These are phyloP conservation scores for Ganaspis brasiliensis DNA, from an alignment of 2,888 invertebrate species.

Conservation along the genomic window DNA sequence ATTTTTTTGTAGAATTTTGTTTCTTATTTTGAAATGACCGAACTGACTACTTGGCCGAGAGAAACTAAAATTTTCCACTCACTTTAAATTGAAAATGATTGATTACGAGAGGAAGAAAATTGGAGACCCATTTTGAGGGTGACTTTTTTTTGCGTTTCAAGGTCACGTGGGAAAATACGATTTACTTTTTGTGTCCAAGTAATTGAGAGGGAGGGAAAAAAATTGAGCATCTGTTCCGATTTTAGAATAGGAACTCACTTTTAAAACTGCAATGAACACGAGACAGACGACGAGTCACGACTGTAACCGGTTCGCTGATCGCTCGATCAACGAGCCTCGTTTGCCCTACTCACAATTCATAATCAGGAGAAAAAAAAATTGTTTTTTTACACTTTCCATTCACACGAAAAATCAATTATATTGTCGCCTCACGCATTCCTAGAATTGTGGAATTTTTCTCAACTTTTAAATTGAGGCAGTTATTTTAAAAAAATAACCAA, in stretches of 20 bases:
- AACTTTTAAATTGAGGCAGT: too few species aligned
- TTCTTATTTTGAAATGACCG: neutral
- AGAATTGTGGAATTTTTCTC: neutral
- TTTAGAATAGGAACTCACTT: constrained; percentile 1
- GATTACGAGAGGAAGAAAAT: neutral
- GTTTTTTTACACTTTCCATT: neutral
- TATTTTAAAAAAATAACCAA: too few species aligned
- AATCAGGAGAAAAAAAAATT: constrained; percentile 4
- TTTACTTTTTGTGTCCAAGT: neutral
- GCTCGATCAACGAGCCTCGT: constrained; percentile 32
- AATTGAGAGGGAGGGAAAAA: neutral
- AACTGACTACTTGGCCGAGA: neutral
- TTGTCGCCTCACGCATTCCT: too few species aligned
- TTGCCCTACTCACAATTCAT: constrained; percentile 30
- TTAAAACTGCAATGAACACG: constrained; percentile 19
- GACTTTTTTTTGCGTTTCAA: neutral
- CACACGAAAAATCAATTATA: too few species aligned
- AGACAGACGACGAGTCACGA: constrained; percentile 31
- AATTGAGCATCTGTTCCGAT: constrained; percentile 18
- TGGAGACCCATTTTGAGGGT: neutral
- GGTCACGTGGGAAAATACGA: too few species aligned
- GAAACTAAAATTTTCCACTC: neutral
- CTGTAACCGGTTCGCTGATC: constrained; percentile 42
- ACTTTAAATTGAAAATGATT: neutral
- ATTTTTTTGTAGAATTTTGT: too few species aligned